Evolutionary conservation across 2,888 invertebrate species (phyloP), one percentile per base, ranked within the genome.

Genomic region (Deladenus siricidicola): DNA sequence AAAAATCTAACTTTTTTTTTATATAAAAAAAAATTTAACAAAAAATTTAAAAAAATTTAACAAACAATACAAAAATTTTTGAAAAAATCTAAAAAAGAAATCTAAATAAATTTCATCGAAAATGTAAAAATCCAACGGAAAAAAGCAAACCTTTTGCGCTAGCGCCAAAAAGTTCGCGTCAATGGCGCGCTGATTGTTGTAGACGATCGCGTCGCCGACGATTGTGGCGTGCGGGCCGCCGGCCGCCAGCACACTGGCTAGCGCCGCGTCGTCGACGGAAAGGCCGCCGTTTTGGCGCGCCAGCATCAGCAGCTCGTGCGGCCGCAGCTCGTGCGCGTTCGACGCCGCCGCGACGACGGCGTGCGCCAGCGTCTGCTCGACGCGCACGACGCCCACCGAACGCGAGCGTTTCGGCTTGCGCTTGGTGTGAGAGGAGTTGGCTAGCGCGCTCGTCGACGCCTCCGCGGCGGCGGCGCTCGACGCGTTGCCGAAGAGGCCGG

Each of bases 341-440:
- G n/a, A n/a, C n/a, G n/a, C 50, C 21, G 26, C 19, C 26, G 28
- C 26, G 14, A 26, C 10, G 23, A 23, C 17, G 23, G 23, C 14
- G 17, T 45, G 56, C 58, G 39, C 10, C n/a, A 23, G 10, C n/a
- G 14, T 19, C 19, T 45, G 14, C n/a, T 50, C 39, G 8, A 23
- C 21, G 3, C 39, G 53, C 1, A 53, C 53, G 34, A 70, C 58
- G 14, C 67, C 72, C 50, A 67, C 72, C 17, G 68, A 67, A 23
- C 70, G 52, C 23, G 66, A 62, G 24, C 68, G 48, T 44, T 64
- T 65, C 14, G 64, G 61, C 39, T 49, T 56, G 2, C 43, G 58
- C 4, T 69, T 71, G 53, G 69, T 70, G n/a, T 70, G 72, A 60
- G 70, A 70, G 44, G 69, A 71, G n/a, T n/a, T n/a, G 17, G 67